phyloP scores from a whole-genome alignment of 1,140 invertebrate genomes.

The Lepidurus packardi region DNA sequence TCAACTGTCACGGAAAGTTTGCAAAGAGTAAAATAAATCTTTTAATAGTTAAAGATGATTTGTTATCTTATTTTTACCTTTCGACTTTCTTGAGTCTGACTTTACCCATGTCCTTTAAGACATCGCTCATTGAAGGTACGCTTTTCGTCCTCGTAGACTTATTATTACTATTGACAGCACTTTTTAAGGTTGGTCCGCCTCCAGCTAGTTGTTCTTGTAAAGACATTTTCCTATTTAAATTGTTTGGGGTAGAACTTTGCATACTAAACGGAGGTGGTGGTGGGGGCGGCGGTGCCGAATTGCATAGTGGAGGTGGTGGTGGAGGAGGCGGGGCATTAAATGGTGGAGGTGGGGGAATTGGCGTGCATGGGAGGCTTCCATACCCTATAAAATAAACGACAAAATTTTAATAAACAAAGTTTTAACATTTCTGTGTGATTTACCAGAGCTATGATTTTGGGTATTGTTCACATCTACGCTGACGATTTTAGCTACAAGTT shows the following conservation, averaged over 20 bases:
- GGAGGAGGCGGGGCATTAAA: conserved; percentile 28
- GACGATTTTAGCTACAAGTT: conserved; percentile 34
- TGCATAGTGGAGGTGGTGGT: conserved; percentile 33
- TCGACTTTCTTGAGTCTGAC: conserved; percentile 35
- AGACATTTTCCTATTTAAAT: conserved; percentile 32
- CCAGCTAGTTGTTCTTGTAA: conserved; percentile 34
- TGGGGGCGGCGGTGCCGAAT: conserved; percentile 29
- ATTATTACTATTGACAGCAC: neutral
- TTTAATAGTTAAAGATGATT: neutral
- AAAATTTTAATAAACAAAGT: neutral
- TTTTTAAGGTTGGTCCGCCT: conserved; percentile 31
- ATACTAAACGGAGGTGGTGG: conserved; percentile 33
- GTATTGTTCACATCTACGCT: neutral
- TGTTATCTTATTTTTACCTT: conserved; percentile 28
- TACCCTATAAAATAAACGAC: conserved; percentile 28
- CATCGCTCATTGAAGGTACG: conserved; percentile 34
- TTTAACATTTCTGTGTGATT: conserved; percentile 26
- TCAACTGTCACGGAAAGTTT: neutral
- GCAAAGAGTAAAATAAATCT: neutral
- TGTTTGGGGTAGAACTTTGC: neutral
- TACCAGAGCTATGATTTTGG: conserved; percentile 26
- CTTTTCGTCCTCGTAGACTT: conserved; percentile 23
- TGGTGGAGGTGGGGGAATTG: conserved; percentile 29
- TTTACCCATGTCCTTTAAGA: conserved; percentile 35
- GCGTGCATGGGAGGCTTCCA: conserved; percentile 20